A percentile compares a stretch with the other conserved stretches of the same genome.
Evolutionary conservation across 2,113 vertebrate genomes (phyloP).

Genomic region (Dinomys branickii): DNA sequence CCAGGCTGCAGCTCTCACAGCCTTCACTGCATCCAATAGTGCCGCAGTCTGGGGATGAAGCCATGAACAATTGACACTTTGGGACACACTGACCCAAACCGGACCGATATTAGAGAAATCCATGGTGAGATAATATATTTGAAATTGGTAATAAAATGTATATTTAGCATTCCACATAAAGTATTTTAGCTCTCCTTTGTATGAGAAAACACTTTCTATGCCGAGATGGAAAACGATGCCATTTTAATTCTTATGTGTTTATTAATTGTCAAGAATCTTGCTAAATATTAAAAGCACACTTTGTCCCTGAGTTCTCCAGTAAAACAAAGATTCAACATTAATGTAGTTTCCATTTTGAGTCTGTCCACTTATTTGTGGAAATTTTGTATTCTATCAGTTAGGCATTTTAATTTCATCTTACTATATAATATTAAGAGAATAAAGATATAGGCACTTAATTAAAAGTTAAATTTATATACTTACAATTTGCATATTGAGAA

Average conservation of each 20-base stretch:
- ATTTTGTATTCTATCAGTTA: not conserved
- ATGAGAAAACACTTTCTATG: not conserved
- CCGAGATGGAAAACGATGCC: not conserved
- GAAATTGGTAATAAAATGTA: not conserved
- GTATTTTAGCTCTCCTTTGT: not conserved
- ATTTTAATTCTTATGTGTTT: not conserved
- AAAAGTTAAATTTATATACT: not conserved
- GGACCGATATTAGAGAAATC: not conserved
- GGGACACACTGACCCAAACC: not conserved
- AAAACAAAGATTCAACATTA: not conserved
- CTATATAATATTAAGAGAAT: not conserved
- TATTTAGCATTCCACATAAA: not conserved
- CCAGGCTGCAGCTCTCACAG: not conserved
- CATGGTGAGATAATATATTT: not conserved
- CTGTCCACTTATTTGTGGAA: not conserved
- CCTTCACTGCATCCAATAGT: too few relatives aligned
- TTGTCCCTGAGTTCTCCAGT: not conserved
- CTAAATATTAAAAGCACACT: not conserved
- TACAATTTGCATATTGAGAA: not conserved
- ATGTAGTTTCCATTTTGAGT: not conserved
- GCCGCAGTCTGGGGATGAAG: too few relatives aligned
- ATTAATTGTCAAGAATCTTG: not conserved
- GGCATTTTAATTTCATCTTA: not conserved
- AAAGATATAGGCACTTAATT: not conserved
- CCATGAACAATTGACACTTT: not conserved